These are phyloP conservation scores for Brachyhypopomus occidentalis DNA, from an alignment of 2,113 vertebrate genomes.

Conservation along the genomic window DNA sequence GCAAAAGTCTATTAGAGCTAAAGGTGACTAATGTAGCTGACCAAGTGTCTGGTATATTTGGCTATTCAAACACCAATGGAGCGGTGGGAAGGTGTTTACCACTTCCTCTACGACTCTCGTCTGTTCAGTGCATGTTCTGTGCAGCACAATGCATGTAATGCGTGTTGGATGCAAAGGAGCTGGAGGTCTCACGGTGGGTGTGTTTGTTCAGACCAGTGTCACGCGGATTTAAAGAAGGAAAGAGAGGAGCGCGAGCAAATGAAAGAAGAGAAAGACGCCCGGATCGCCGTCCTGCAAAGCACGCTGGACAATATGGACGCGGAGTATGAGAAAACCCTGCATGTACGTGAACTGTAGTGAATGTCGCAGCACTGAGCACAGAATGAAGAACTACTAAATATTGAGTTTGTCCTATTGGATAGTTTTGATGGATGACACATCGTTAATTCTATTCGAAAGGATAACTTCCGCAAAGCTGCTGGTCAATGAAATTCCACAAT, in stretches of 20 bases:
- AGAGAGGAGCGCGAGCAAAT: slow-evolving; percentile 50
- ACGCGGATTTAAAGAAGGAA: slow-evolving; percentile 57
- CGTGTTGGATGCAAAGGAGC: background rate
- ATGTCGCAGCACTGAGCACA: background rate
- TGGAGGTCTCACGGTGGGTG: slow-evolving; percentile 6
- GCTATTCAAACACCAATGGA: background rate
- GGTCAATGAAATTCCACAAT: slow-evolving; percentile 13
- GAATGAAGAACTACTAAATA: slow-evolving; percentile 6
- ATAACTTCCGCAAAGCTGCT: background rate
- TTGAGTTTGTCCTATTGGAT: background rate
- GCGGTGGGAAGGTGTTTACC: background rate
- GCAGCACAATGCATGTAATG: background rate
- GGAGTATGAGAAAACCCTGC: slow-evolving; percentile 73
- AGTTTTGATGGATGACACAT: slow-evolving; percentile 15
- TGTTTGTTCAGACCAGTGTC: slow-evolving; percentile 64
- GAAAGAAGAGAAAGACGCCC: slow-evolving; percentile 65
- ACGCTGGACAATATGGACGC: slow-evolving; percentile 71
- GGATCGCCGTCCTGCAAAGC: slow-evolving; percentile 67
- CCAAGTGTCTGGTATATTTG: no score
- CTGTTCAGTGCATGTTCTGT: background rate
- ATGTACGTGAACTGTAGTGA: slow-evolving; percentile 64
- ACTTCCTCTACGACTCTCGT: background rate
- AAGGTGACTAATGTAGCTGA: no score
- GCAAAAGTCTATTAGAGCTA: no score
- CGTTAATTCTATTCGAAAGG: background rate